Evolutionary conservation across 1,140 invertebrate species (phyloP).

Genomic region (Lepidurus apus): DNA sequence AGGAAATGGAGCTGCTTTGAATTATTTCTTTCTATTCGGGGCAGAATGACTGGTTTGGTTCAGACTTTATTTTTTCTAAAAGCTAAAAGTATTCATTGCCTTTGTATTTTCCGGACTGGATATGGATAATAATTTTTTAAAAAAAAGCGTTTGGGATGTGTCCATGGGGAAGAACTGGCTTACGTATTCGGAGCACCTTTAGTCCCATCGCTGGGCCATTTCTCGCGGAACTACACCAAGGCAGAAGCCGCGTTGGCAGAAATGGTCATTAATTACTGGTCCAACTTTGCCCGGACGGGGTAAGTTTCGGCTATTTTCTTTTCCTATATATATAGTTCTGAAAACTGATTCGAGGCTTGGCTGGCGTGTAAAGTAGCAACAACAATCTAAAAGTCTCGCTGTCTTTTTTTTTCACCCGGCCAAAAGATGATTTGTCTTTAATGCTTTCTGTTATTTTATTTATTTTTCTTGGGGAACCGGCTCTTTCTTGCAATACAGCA

Average conservation of each 20-base stretch:
- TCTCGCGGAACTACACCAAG: constrained; percentile 81
- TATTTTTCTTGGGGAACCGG: background rate
- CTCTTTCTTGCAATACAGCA: constrained; percentile 51
- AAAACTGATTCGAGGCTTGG: background rate
- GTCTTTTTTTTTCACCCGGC: constrained; percentile 32
- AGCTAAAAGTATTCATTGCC: background rate
- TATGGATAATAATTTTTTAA: constrained; percentile 26
- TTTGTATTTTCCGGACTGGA: constrained; percentile 16
- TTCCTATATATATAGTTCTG: too few relatives aligned
- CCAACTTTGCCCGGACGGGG: constrained; percentile 98
- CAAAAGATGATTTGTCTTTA: background rate
- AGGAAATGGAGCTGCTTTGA: too few relatives aligned
- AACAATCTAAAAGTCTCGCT: constrained; percentile 24
- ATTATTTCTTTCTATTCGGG: too few relatives aligned
- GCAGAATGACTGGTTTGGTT: too few relatives aligned
- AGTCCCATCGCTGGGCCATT: constrained; percentile 69
- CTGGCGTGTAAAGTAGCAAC: too few relatives aligned
- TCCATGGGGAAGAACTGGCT: constrained; percentile 86
- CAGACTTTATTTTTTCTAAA: too few relatives aligned
- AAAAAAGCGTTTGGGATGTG: constrained; percentile 63
- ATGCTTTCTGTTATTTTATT: background rate
- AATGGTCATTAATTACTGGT: constrained; percentile 87
- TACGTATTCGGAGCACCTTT: constrained; percentile 80
- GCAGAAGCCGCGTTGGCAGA: constrained; percentile 82
- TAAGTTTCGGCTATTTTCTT: constrained; percentile 51